Conservation (phyloP, 2,797 vertebrate genomes). For the Anisognathus igniventris region DNA sequence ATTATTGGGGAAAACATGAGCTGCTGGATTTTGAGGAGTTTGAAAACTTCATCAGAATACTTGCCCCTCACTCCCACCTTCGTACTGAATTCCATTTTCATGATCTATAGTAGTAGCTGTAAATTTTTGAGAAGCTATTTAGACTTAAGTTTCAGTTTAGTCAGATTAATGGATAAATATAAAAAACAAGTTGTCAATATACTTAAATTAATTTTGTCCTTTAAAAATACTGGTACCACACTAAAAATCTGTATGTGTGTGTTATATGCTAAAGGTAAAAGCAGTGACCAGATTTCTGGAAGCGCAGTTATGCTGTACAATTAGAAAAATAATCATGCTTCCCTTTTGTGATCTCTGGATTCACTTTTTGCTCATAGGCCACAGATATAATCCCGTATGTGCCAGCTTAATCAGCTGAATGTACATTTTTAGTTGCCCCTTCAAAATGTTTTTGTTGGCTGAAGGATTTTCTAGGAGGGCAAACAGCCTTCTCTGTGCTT, state of each 20-base stretch:
- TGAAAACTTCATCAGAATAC: neutral
- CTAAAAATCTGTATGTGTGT: neutral
- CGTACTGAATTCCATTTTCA: neutral
- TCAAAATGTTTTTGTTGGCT: neutral
- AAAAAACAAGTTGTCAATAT: neutral
- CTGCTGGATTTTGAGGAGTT: neutral
- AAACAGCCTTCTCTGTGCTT: neutral
- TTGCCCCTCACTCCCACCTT: neutral
- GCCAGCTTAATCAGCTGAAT: neutral
- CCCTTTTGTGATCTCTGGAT: neutral
- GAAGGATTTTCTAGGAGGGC: neutral
- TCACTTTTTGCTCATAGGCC: neutral
- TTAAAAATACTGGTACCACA: neutral
- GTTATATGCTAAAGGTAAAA: neutral
- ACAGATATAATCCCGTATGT: neutral
- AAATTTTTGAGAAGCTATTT: neutral
- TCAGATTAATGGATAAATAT: neutral
- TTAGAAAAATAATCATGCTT: neutral
- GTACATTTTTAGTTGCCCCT: neutral
- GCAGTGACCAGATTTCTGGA: neutral
- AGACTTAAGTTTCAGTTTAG: neutral
- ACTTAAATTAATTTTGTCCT: neutral
- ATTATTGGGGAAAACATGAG: neutral
- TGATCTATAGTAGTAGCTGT: neutral
- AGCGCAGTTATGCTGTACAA: neutral